Evolutionary conservation across 1,140 invertebrate species (phyloP), one percentile per base, ranked within the genome.

Genomic region (Nasonia vitripennis): DNA sequence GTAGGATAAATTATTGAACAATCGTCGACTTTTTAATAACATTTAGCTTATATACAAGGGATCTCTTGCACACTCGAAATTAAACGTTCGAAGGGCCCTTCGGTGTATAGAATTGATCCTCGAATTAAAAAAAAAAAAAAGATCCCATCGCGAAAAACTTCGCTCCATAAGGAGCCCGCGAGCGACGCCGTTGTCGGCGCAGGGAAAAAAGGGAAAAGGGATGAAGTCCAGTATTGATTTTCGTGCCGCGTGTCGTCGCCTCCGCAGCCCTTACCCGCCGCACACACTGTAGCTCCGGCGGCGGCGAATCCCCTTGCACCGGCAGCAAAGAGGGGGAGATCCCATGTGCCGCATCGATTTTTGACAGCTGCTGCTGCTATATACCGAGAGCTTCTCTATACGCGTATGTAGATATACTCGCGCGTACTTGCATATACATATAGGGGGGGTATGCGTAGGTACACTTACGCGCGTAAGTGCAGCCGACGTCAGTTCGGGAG

Each of bases 341-440:
- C 67, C 51, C 78, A 77, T 77, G 78, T 75, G 79, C 88, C 81
- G 88, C 91, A 93, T 93, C 92, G 92, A 93, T 93, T 93, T 92
- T 92, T 92, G 91, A 93, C 92, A 93, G 92, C 92, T 93, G 92
- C 91, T 91, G 51, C n/a, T 73, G 27, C 34, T 37, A 37, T 37
- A 37, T 37, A 27, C 27, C 12, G 3, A 3, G 34, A 73, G 27
- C 9, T n/a, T 20, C 45, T 78, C 41, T 78, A 31, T 3, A 12
- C 62, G 20, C 10, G 67, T 84, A 79, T 10, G 62, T 74, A 79
- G 27, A 27, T 27, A 27, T 27, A 27, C 27, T 27, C 74, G 10
- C 55, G 6, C 55, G 55, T 62, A 62, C 51, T 55, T 55, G 51
- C 55, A 62, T n/a, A 7, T 62, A 62, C 17, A 17, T 55, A 10